Percentiles rank a stretch among this genome's conserved stretches.
Evolutionary conservation across 2,888 invertebrate genomes (phyloP).

Genomic region (Philopedon plagiatum): DNA sequence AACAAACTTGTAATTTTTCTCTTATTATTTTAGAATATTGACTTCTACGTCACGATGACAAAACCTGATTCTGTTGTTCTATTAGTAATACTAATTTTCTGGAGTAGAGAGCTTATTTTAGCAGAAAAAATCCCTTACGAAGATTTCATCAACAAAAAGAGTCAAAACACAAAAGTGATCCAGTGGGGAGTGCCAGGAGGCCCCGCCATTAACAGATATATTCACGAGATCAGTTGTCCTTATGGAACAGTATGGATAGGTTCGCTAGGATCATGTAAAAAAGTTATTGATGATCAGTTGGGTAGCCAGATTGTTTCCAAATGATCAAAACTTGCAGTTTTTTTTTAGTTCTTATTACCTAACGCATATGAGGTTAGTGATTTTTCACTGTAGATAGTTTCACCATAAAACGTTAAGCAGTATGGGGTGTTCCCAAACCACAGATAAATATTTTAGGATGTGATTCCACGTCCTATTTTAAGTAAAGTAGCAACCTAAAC

Average conservation of each 20-base stretch:
- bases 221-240: slow-evolving; percentile 38
- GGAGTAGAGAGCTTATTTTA: background rate
- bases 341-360: no score
- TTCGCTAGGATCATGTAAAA: slow-evolving; percentile 17
- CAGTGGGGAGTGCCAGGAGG: slow-evolving; percentile 48
- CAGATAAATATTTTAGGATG: no score
- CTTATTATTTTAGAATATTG: background rate
- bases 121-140: slow-evolving; percentile 38
- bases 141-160: slow-evolving; percentile 29
- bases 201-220: slow-evolving; percentile 26
- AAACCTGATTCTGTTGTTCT: background rate
- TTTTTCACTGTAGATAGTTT: no score
- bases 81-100: background rate
- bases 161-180: slow-evolving; percentile 13
- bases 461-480: no score
- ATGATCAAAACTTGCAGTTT: no score
- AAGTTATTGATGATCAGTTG: slow-evolving; percentile 6
- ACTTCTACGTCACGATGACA: background rate
- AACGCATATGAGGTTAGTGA: no score
- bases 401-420: no score
- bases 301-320: no score
- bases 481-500: no score
- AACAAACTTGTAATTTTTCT: no score
- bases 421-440: no score
- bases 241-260: slow-evolving; percentile 30